Evolutionary conservation across 2,797 vertebrate genomes (phyloP).

Genomic region (Oophaga sylvatica): DNA sequence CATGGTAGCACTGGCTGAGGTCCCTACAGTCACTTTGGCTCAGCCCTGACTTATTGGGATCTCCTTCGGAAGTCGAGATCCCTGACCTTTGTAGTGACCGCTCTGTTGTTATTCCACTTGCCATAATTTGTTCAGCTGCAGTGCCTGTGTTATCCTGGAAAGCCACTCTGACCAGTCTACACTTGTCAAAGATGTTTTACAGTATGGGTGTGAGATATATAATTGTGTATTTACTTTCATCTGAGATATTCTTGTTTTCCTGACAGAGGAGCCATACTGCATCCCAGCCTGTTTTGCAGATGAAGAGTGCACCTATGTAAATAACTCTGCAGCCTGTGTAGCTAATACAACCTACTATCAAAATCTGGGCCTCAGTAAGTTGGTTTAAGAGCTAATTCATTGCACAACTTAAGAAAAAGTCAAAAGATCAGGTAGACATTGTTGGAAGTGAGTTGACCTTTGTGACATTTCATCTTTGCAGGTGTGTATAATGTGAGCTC

Average conservation of each 20-base stretch:
- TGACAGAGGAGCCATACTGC: conserved; percentile 10
- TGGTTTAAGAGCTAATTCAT: neutral
- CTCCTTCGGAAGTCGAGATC: too few species aligned
- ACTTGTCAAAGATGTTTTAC: neutral
- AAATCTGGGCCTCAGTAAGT: conserved; percentile 33
- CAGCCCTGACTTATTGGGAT: too few species aligned
- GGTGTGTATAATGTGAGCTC: conserved; percentile 12
- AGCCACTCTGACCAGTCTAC: too few species aligned
- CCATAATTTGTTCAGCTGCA: too few species aligned
- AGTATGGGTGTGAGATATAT: neutral
- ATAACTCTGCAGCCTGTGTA: neutral
- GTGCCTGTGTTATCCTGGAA: too few species aligned
- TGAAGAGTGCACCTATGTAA: conserved; percentile 34
- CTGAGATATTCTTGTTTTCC: neutral
- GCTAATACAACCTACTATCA: conserved; percentile 43
- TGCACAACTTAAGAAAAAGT: neutral
- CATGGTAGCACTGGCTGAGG: too few species aligned
- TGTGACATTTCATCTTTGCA: neutral
- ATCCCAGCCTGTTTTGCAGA: conserved; percentile 29
- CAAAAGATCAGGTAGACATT: neutral
- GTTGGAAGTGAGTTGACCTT: neutral
- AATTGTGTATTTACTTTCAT: neutral
- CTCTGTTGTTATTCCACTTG: too few species aligned
- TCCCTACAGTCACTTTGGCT: too few species aligned
- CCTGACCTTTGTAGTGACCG: too few species aligned